Base-by-base conservation (phyloP, 2,888 invertebrate genomes). In the Papilio gigon region DNA sequence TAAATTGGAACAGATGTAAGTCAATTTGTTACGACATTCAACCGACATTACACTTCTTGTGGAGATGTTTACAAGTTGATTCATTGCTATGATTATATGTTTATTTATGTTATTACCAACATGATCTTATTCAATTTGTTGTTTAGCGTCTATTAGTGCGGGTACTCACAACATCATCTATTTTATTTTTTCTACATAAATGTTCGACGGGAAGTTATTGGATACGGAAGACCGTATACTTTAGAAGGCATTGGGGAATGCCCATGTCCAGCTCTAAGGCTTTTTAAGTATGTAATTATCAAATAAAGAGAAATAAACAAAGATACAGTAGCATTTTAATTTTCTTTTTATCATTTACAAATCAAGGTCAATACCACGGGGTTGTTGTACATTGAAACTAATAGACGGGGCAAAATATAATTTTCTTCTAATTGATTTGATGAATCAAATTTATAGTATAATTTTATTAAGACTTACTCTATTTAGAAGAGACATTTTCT, bases 1-100 rank as follows among this genome's bases (percentile, higher is more conserved):
- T 50, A 59, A 59, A 59, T 47, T 61, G 35, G 35, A 60, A 61
- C n/a, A 53, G 59, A 50, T 50, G n/a, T 60, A 11, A 25, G 50
- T 50, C 47, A 37, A 67, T 50, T 60, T 47, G 35, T 59, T 47
- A 47, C 40, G 35, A 35, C 50, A 37, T 50, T 22, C 50, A 4
- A 30, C 27, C 3, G 30, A 30, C 22, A 37, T 35, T 17, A 53
- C 11, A 25, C 4, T 1, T 35, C 35, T n/a, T 20, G 20, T 50
- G 47, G 33, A 33, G 22, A 33, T 63, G 22, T 35, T 63, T 33
- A 47, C 44, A 20, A 63, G 4, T 22, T 33, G 63, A 63, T 42
- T 63, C 56, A 65, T 40, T 27, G 56, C 3, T n/a, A 30, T n/a
- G 53, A 56, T 56, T n/a, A 30, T 9, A 1, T 65, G 30, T 63